Evolutionary conservation across 2,797 vertebrate genomes (phyloP).

Genomic region (Crax fasciolata): DNA sequence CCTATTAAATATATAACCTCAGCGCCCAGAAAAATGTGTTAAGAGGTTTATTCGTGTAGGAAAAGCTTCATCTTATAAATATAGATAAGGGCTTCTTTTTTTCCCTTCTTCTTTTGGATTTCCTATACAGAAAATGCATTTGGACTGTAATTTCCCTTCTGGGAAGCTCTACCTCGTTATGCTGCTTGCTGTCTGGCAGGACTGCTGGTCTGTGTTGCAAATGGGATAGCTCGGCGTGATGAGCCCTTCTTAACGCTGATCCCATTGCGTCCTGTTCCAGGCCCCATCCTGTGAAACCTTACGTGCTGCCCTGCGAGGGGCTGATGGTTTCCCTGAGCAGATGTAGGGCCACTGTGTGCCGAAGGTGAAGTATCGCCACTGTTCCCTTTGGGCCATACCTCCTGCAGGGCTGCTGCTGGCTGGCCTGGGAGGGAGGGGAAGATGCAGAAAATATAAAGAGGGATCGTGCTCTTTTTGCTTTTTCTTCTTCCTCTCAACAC

Average conservation of each 20-base stretch:
- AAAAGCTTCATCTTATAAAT: slow-evolving; percentile 77
- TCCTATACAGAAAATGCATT: slow-evolving; percentile 34
- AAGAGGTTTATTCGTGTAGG: slow-evolving; percentile 75
- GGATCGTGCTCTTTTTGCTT: neutral
- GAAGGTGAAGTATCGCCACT: neutral
- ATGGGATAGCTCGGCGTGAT: neutral
- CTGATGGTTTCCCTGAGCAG: neutral
- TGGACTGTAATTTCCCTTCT: slow-evolving; percentile 56
- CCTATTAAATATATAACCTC: slow-evolving; percentile 79
- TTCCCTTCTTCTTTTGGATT: slow-evolving; percentile 52
- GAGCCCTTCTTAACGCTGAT: neutral
- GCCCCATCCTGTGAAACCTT: neutral
- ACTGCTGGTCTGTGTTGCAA: neutral
- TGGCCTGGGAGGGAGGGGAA: neutral
- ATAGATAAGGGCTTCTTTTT: slow-evolving; percentile 69
- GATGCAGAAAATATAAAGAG: neutral
- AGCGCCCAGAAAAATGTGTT: slow-evolving; percentile 70
- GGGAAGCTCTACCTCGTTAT: slow-evolving; percentile 46
- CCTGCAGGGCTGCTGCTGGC: neutral
- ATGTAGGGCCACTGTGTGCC: neutral
- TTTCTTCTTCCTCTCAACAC: neutral
- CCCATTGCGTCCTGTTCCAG: neutral
- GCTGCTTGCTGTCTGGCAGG: slow-evolving; percentile 47
- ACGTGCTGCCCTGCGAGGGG: neutral
- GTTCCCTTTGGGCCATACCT: neutral